Evolutionary conservation across 2,797 vertebrate genomes (phyloP).

Genomic region (Serranus cabrilla): DNA sequence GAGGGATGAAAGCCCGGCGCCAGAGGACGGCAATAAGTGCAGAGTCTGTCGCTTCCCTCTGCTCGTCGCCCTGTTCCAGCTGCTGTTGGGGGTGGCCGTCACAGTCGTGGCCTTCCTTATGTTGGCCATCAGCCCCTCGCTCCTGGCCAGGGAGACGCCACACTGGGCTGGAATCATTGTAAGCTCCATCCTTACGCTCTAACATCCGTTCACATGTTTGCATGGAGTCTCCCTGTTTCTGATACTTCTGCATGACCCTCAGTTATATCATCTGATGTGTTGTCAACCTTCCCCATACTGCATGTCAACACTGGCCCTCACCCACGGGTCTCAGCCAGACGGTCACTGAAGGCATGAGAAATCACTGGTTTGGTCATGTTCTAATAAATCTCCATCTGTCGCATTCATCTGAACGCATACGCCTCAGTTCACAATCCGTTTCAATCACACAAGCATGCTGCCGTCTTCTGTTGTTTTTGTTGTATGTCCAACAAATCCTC

Average conservation of each 20-base stretch:
- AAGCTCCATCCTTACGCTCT: slow-evolving; percentile 86
- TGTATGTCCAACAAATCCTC: slow-evolving; percentile 27
- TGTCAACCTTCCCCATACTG: slow-evolving; percentile 38
- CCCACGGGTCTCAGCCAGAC: slow-evolving; percentile 17
- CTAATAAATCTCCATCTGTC: slow-evolving; percentile 48
- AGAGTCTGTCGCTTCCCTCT: slow-evolving; percentile 95
- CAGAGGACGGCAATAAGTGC: slow-evolving; percentile 87
- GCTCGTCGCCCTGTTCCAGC: slow-evolving; percentile 92
- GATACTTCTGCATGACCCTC: slow-evolving; percentile 62
- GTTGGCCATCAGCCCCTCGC: slow-evolving; percentile 91
- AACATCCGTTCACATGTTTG: slow-evolving; percentile 54
- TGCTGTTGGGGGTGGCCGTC: slow-evolving; percentile 91
- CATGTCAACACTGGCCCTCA: slow-evolving; percentile 48
- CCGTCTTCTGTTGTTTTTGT: slow-evolving; percentile 31
- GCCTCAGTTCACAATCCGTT: slow-evolving; percentile 24
- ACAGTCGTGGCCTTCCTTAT: slow-evolving; percentile 94
- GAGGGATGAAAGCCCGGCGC: slow-evolving; percentile 74
- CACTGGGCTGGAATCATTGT: slow-evolving; percentile 99
- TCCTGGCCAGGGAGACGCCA: slow-evolving; percentile 95
- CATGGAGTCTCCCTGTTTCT: slow-evolving; percentile 57
- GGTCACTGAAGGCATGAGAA: slow-evolving; percentile 23
- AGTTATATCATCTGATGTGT: not conserved
- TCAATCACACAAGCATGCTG: slow-evolving; percentile 27
- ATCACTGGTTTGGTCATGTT: slow-evolving; percentile 22
- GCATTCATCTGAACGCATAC: slow-evolving; percentile 13